Conservation (phyloP, 2,113 vertebrate genomes). For the Megaleporinus macrocephalus region DNA sequence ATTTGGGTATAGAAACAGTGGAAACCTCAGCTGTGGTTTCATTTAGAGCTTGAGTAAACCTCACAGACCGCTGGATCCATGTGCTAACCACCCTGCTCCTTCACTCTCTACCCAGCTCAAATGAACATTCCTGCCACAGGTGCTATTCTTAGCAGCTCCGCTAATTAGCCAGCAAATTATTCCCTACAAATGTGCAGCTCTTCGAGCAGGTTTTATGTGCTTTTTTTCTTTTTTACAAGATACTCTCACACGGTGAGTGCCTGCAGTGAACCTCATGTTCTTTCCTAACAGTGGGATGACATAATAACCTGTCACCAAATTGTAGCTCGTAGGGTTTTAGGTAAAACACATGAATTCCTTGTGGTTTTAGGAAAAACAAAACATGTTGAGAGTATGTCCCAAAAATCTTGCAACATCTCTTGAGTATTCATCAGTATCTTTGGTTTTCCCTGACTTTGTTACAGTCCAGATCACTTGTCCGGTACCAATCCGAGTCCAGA, state of each 20-base stretch:
- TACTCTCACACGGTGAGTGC: conserved; percentile 15
- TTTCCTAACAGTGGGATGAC: background rate
- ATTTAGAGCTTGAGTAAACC: conserved; percentile 61
- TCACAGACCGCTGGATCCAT: conserved; percentile 60
- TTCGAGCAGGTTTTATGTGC: conserved; percentile 15
- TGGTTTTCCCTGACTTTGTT: conserved; percentile 37
- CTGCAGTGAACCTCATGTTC: background rate
- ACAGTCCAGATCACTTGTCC: conserved; percentile 36
- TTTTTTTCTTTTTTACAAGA: conserved; percentile 28
- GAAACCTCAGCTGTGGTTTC: conserved; percentile 57
- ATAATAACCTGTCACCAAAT: conserved; percentile 18
- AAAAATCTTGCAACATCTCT: conserved; percentile 27
- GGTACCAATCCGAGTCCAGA: conserved; percentile 38
- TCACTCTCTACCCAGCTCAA: conserved; percentile 9
- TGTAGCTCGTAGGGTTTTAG: conserved; percentile 27
- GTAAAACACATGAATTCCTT: background rate
- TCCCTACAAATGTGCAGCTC: conserved; percentile 45
- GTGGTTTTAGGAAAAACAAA: conserved; percentile 25
- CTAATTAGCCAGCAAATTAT: conserved; percentile 65
- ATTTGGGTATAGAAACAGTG: conserved; percentile 56
- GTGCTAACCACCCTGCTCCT: conserved; percentile 56
- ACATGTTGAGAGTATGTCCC: conserved; percentile 20
- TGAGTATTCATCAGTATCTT: conserved; percentile 35
- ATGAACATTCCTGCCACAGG: conserved; percentile 54
- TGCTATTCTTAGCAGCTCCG: conserved; percentile 67